Evolutionary conservation across 2,797 vertebrate species (phyloP).

Genomic region (Carcharodon carcharias): DNA sequence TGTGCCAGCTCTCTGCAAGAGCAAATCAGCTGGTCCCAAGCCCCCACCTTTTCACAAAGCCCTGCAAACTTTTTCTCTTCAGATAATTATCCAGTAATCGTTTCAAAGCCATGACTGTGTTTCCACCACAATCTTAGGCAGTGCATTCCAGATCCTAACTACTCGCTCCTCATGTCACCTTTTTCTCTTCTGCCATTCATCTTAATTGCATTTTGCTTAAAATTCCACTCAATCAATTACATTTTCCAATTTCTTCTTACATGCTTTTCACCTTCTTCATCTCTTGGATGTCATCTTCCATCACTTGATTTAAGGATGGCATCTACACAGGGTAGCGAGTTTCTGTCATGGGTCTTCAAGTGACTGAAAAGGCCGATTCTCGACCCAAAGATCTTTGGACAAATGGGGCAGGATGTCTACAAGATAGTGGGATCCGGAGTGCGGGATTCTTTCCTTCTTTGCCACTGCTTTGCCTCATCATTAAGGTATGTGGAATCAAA

Average conservation of each 20-base stretch:
- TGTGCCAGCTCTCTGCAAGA: background rate
- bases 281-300: too few relatives aligned
- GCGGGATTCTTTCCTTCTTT: too few relatives aligned
- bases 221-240: background rate
- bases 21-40: background rate
- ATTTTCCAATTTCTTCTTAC: background rate
- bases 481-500: too few relatives aligned
- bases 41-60: background rate
- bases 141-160: background rate
- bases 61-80: background rate
- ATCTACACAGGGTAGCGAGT: too few relatives aligned
- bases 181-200: background rate
- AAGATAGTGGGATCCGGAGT: too few relatives aligned
- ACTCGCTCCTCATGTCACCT: background rate
- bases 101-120: background rate
- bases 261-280: background rate
- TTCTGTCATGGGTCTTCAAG: too few relatives aligned
- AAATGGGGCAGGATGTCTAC: too few relatives aligned
- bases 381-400: too few relatives aligned
- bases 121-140: background rate
- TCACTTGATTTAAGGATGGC: too few relatives aligned
- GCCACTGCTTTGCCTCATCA: too few relatives aligned
- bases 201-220: background rate
- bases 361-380: too few relatives aligned
- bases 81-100: background rate